phyloP scores from a whole-genome alignment of 2,888 invertebrate genomes.

The Nematopogon swammerdamellus region DNA sequence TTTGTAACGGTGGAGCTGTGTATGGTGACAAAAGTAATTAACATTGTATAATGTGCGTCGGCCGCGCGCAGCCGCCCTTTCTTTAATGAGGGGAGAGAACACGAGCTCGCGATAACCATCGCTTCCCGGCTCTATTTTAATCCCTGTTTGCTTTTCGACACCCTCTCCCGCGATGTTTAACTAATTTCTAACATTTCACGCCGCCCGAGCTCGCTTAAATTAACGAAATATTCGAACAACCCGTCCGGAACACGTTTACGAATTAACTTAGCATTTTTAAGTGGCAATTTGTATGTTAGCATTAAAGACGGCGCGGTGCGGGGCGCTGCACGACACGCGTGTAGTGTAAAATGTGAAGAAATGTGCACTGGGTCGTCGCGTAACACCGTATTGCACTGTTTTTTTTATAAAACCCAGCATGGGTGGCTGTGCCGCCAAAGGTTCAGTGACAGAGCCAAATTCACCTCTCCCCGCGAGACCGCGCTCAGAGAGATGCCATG shows the following conservation, averaged over 20 bases:
- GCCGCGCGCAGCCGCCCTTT: conserved; percentile 1
- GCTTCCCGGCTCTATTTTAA: conserved; percentile 18
- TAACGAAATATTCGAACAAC: neutral
- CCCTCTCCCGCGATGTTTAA: conserved; percentile 2
- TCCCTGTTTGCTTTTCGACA: conserved; percentile 17
- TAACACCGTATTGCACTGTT: too few species aligned
- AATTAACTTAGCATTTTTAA: neutral
- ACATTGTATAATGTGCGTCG: conserved; percentile 20
- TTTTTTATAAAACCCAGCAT: too few species aligned
- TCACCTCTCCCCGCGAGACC: too few species aligned
- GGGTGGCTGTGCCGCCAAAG: too few species aligned
- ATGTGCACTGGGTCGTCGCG: too few species aligned
- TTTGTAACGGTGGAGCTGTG: conserved; percentile 44
- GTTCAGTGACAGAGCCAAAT: too few species aligned
- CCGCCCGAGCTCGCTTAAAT: neutral
- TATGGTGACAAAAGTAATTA: conserved; percentile 51
- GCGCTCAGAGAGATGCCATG: too few species aligned
- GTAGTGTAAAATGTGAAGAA: too few species aligned
- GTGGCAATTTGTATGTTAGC: neutral
- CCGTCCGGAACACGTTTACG: neutral
- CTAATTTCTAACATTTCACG: neutral
- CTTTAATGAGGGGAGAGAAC: conserved; percentile 31
- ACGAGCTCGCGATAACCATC: conserved; percentile 30
- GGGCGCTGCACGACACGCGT: too few species aligned
- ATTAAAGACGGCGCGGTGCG: too few species aligned